Percentiles rank a stretch among this genome's conserved stretches.
phyloP scores from a whole-genome alignment of 2,797 vertebrate genomes.

The Atherinosoma microstoma region DNA sequence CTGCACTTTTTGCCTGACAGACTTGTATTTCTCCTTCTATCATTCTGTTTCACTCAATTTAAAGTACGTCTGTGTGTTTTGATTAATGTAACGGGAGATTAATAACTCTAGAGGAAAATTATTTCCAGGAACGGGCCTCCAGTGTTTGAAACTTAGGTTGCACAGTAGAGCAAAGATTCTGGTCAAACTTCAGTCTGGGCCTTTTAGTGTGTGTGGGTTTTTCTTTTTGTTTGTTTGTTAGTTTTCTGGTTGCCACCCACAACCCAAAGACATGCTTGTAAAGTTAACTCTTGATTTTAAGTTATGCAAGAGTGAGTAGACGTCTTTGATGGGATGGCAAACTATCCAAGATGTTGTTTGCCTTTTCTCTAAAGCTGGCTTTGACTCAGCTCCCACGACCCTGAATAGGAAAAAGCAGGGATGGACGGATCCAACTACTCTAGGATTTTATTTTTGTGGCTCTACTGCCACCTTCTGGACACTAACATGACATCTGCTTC shows the following conservation, averaged over 20 bases:
- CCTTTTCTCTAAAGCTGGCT: neutral
- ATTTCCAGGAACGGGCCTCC: neutral
- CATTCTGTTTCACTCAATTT: constrained; percentile 11
- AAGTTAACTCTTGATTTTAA: neutral
- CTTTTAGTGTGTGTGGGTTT: too few species aligned
- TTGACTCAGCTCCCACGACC: neutral
- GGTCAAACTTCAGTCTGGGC: too few species aligned
- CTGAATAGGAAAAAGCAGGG: neutral
- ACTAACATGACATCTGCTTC: neutral
- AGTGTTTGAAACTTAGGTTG: neutral
- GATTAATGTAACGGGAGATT: constrained; percentile 17
- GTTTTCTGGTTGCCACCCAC: too few species aligned
- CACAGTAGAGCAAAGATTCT: neutral
- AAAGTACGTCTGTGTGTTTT: neutral
- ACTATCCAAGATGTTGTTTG: neutral
- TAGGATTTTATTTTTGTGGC: neutral
- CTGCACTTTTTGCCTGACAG: constrained; percentile 16
- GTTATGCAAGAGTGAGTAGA: too few species aligned
- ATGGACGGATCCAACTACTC: neutral
- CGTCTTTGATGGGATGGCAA: neutral
- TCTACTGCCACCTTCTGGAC: constrained; percentile 76
- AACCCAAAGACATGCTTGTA: neutral
- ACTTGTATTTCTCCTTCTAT: neutral
- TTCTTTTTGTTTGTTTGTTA: neutral
- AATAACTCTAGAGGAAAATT: constrained; percentile 14